Conservation (phyloP, 2,888 invertebrate species). For the Itoplectis maculator region DNA sequence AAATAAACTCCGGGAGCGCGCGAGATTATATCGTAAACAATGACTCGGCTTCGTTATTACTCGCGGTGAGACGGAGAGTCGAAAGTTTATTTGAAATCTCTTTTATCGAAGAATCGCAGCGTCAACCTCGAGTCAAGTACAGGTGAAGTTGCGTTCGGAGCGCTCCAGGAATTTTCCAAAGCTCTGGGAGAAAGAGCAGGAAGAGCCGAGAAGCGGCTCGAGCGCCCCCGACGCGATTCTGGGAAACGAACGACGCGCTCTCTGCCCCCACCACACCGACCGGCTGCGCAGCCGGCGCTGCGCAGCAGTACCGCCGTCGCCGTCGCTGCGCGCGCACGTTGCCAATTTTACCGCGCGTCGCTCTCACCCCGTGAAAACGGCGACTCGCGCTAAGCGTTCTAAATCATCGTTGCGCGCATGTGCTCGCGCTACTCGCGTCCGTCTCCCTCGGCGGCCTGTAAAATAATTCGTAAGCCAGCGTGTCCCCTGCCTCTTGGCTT, state of each 20-base stretch:
- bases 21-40: slow-evolving; percentile 41
- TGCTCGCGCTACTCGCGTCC: slow-evolving; percentile 7
- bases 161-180: not conserved
- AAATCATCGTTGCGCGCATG: slow-evolving; percentile 18
- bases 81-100: slow-evolving; percentile 17
- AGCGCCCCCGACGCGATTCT: slow-evolving; percentile 4
- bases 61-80: not conserved
- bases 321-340: slow-evolving; percentile 26
- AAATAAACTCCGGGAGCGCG: slow-evolving; percentile 28
- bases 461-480: slow-evolving; percentile 58
- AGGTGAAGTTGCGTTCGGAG: not conserved
- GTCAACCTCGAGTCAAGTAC: no score
- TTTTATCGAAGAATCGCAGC: slow-evolving; percentile 7
- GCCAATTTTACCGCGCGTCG: slow-evolving; percentile 57
- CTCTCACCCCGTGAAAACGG: slow-evolving; percentile 24
- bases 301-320: slow-evolving; percentile 27
- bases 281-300: slow-evolving; percentile 13
- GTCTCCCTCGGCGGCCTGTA: slow-evolving; percentile 20
- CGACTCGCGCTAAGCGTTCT: slow-evolving; percentile 26
- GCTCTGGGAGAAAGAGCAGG: not conserved
- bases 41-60: slow-evolving; percentile 4
- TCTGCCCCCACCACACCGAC: no score
- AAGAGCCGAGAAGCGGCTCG: not conserved
- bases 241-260: no score
- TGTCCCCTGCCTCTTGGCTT: slow-evolving; percentile 7